Percentiles rank a stretch among this genome's conserved stretches.
phyloP scores from a whole-genome alignment of 2,888 invertebrate species.

The Heliconius sara region DNA sequence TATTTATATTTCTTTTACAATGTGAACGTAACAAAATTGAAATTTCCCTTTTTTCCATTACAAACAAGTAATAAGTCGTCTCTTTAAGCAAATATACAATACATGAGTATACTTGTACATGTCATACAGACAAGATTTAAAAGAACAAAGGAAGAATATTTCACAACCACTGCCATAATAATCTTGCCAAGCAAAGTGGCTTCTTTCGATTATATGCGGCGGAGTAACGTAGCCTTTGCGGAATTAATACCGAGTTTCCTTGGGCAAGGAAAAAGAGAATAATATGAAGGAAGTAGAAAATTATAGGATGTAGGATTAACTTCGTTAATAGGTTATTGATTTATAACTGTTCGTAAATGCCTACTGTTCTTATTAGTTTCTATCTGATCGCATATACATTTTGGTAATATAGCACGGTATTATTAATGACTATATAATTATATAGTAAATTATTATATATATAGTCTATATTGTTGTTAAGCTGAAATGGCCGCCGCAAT shows the following conservation, averaged over 20 bases:
- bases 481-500: background rate
- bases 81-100: conserved; percentile 1
- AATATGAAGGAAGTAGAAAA: conserved; percentile 37
- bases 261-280: conserved; percentile 34
- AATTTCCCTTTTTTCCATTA: background rate
- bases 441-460: background rate
- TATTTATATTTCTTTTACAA: background rate
- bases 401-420: background rate
- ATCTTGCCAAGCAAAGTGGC: conserved; percentile 28
- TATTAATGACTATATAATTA: background rate
- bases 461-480: background rate
- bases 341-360: conserved; percentile 33
- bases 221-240: conserved; percentile 26
- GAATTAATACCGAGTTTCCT: conserved; percentile 35
- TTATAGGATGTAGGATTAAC: conserved; percentile 41
- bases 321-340: conserved; percentile 46
- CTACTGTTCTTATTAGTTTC: conserved; percentile 12
- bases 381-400: background rate
- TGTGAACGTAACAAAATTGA: background rate
- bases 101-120: background rate
- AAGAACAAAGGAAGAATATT: conserved; percentile 23
- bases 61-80: background rate
- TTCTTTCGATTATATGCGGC: conserved; percentile 26
- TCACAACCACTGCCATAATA: conserved; percentile 21
- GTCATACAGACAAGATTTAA: conserved; percentile 5